A percentile compares a stretch with the other conserved stretches of the same genome.
Evolutionary conservation across 2,888 invertebrate species (phyloP).

Genomic region (Galerucella pusilla): DNA sequence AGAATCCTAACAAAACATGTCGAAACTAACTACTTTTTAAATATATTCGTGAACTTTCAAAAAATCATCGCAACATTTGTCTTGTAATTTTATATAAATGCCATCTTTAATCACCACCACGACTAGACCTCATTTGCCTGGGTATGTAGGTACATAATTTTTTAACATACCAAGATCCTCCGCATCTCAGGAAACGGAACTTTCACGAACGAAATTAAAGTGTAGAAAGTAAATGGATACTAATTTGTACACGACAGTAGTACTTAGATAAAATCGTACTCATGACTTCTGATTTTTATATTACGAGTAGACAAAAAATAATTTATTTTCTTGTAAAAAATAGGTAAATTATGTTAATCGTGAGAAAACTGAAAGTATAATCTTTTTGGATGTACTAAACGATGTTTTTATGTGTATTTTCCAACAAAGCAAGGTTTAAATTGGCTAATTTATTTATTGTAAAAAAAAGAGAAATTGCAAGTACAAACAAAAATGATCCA

Average conservation of each 20-base stretch:
- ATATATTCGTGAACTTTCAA: too few relatives aligned
- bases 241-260: slow-evolving; percentile 30
- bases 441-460: background rate
- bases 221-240: slow-evolving; percentile 29
- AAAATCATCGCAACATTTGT: too few relatives aligned
- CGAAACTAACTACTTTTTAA: too few relatives aligned
- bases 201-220: slow-evolving; percentile 24
- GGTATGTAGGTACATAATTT: background rate
- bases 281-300: slow-evolving; percentile 23
- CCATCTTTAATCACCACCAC: too few relatives aligned
- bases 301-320: background rate
- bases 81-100: too few relatives aligned
- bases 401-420: background rate
- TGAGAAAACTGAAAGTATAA: slow-evolving; percentile 14
- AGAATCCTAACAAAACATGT: too few relatives aligned
- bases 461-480: background rate
- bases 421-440: background rate
- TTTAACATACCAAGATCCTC: background rate
- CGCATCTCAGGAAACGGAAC: slow-evolving; percentile 19
- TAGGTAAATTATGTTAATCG: slow-evolving; percentile 9
- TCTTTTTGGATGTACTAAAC: background rate
- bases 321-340: slow-evolving; percentile 8
- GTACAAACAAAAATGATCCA: background rate
- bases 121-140: background rate
- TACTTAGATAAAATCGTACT: slow-evolving; percentile 20